A percentile compares a stretch with the other conserved stretches of the same genome.
Evolutionary conservation across 2,113 vertebrate species (phyloP).

Genomic region (Mustelus asterias): DNA sequence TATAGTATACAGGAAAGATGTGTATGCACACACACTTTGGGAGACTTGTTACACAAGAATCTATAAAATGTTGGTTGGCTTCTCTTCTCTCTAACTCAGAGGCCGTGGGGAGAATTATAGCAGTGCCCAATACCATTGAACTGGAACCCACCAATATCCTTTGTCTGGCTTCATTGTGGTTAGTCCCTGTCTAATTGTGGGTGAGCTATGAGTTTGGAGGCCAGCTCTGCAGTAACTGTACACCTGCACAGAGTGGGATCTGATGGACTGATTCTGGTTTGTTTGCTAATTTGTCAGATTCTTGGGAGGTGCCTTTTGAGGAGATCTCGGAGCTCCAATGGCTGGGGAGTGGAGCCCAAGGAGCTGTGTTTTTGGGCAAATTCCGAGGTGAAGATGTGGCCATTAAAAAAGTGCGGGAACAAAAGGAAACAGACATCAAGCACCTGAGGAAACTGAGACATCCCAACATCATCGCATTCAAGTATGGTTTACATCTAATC

Average conservation of each 20-base stretch:
- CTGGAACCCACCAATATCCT: neutral
- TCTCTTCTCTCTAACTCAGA: neutral
- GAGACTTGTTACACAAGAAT: neutral
- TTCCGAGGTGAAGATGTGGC: conserved; percentile 90
- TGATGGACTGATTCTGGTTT: neutral
- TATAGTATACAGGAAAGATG: neutral
- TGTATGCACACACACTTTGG: neutral
- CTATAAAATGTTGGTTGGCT: neutral
- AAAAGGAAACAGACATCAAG: conserved; percentile 97
- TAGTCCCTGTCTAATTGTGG: neutral
- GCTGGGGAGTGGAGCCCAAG: conserved; percentile 94
- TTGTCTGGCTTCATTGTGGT: neutral
- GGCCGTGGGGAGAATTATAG: neutral
- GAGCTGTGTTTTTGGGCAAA: conserved; percentile 92
- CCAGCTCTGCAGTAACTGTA: neutral
- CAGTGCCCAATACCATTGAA: neutral
- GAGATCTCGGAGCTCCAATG: conserved; percentile 98
- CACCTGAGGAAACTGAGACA: conserved; percentile 92
- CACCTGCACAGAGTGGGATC: neutral
- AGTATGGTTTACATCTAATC: conserved; percentile 60
- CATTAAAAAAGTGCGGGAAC: conserved; percentile 98
- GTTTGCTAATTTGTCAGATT: conserved; percentile 61
- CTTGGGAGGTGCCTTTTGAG: conserved; percentile 96
- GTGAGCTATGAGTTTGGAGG: neutral
- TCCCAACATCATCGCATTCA: conserved; percentile 97